Evolutionary conservation across 2,888 invertebrate genomes (phyloP).

Genomic region (Pemphredon lugubris): DNA sequence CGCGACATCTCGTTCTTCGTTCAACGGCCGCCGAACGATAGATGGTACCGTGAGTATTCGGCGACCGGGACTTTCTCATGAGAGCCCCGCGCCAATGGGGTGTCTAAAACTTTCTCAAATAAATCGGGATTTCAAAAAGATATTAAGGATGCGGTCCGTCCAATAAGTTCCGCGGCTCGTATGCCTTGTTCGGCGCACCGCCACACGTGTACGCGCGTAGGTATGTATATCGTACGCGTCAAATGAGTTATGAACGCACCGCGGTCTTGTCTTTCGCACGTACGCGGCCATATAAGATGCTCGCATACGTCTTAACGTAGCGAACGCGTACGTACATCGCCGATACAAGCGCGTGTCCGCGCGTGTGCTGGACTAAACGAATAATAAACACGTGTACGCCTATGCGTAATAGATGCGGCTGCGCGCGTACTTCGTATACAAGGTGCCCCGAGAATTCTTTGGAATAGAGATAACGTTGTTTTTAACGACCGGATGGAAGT

Average conservation of each 20-base stretch:
- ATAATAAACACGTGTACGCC: constrained; percentile 50
- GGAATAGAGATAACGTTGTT: no score
- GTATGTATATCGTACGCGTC: constrained; percentile 14
- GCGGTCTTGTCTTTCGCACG: constrained; percentile 44
- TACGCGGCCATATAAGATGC: constrained; percentile 5
- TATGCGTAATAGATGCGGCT: constrained; percentile 43
- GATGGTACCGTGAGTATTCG: constrained; percentile 11
- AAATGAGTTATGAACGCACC: constrained; percentile 50
- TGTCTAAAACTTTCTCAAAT: constrained; percentile 35
- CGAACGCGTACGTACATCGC: neutral
- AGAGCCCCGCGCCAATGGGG: neutral
- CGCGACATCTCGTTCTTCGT: no score
- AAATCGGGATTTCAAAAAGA: constrained; percentile 44
- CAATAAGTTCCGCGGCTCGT: constrained; percentile 49
- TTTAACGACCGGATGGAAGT: no score
- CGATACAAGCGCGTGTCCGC: neutral
- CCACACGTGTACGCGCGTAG: no score
- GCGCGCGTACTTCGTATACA: constrained; percentile 2
- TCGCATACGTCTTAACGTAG: neutral
- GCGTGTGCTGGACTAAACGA: constrained; percentile 36
- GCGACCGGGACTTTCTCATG: constrained; percentile 10
- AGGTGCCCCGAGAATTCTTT: neutral
- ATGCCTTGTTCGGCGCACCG: constrained; percentile 12
- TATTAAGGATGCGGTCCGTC: constrained; percentile 37
- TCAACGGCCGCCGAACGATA: neutral